A percentile compares a stretch with the other conserved stretches of the same genome.
Conservation (phyloP, 2,888 invertebrate species). For the Polymixis flavicincta region DNA sequence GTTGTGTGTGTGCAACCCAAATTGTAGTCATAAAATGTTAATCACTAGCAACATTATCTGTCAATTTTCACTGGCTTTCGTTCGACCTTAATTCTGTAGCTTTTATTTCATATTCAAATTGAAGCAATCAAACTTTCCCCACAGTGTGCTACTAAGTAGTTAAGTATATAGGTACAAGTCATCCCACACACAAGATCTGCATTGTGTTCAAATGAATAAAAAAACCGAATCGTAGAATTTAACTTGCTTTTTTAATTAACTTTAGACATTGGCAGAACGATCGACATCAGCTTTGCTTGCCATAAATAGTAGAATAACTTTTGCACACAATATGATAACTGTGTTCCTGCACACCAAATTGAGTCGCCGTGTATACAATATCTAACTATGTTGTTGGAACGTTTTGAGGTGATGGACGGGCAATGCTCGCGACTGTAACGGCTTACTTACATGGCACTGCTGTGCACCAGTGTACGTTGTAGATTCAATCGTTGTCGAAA, state of each 20-base stretch:
- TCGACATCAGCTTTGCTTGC: not conserved
- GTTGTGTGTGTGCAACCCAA: not conserved
- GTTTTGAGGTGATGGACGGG: constrained; percentile 22
- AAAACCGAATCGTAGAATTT: too few species aligned
- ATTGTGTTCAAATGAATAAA: not conserved
- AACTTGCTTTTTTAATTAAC: too few species aligned
- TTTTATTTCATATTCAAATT: not conserved
- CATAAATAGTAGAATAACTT: not conserved
- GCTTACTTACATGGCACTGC: constrained; percentile 27
- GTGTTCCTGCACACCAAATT: not conserved
- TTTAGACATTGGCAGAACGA: too few species aligned
- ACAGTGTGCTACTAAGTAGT: not conserved
- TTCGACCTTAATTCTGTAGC: not conserved
- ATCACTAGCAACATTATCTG: not conserved
- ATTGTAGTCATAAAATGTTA: not conserved
- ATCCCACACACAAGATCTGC: not conserved
- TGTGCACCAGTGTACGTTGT: constrained; percentile 5
- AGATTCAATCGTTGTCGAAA: not conserved
- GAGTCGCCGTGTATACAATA: not conserved
- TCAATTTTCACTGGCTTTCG: not conserved
- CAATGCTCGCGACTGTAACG: constrained; percentile 16
- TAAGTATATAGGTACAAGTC: not conserved
- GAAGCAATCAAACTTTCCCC: not conserved
- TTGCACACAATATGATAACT: not conserved
- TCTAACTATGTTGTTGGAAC: constrained; percentile 11